These are phyloP conservation scores for Orycteropus afer DNA, from an alignment of 2,113 vertebrate genomes.

Conservation along the genomic window DNA sequence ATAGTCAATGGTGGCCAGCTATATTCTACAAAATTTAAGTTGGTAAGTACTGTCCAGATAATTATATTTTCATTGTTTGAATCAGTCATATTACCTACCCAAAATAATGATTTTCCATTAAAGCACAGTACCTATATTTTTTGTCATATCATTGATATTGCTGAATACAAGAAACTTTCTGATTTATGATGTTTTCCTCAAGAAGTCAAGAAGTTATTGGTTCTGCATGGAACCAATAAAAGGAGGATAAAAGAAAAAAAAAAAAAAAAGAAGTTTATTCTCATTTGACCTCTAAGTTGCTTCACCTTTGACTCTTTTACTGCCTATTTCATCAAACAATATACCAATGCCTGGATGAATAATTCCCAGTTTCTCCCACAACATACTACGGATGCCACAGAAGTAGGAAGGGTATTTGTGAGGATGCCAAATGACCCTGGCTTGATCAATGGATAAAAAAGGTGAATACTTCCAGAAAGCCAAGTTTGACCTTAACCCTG, in stretches of 20 bases:
- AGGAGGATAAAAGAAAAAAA: not conserved
- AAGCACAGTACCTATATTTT: not conserved
- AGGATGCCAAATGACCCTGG: slow-evolving; percentile 13
- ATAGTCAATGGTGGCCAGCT: not conserved
- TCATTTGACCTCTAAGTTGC: not conserved
- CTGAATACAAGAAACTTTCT: not conserved
- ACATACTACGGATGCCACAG: slow-evolving; percentile 19
- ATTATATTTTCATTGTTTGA: not conserved
- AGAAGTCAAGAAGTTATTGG: not conserved
- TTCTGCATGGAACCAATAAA: not conserved
- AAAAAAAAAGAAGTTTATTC: not conserved
- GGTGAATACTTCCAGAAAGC: slow-evolving; percentile 45
- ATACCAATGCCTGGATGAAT: not conserved
- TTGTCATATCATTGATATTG: not conserved
- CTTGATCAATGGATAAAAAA: slow-evolving; percentile 39
- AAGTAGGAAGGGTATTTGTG: not conserved
- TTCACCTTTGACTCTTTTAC: not conserved
- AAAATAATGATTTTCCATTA: slow-evolving; percentile 6
- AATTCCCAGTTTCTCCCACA: not conserved
- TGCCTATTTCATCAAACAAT: slow-evolving; percentile 12
- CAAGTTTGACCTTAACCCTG: slow-evolving; percentile 22
- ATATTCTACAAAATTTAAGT: not conserved
- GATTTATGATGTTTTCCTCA: slow-evolving; percentile 8
- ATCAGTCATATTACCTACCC: not conserved
- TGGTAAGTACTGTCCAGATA: not conserved